phyloP scores from a whole-genome alignment of 2,888 invertebrate genomes.

The Lathronympha strigana region DNA sequence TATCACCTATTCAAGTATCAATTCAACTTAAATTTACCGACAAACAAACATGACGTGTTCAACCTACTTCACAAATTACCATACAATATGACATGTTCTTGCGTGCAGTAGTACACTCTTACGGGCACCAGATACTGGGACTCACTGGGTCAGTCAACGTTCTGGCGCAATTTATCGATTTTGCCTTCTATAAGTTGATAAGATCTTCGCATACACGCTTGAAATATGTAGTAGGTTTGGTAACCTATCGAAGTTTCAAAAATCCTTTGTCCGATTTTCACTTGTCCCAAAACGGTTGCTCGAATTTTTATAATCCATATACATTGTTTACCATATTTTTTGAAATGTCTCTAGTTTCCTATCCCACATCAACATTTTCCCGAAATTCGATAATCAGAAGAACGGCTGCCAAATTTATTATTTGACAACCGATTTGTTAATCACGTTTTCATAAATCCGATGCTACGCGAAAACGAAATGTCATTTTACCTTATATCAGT shows the following conservation, averaged over 20 bases:
- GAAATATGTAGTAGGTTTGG: background rate
- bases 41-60: constrained; percentile 17
- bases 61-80: constrained; percentile 32
- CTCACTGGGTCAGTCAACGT: constrained; percentile 17
- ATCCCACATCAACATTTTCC: too few relatives aligned
- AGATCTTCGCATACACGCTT: background rate
- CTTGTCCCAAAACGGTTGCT: too few relatives aligned
- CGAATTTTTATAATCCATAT: too few relatives aligned
- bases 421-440: too few relatives aligned
- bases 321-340: too few relatives aligned
- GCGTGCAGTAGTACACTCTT: constrained; percentile 12
- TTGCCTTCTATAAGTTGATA: constrained; percentile 5
- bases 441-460: too few relatives aligned
- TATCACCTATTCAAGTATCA: background rate
- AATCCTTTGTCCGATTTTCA: too few relatives aligned
- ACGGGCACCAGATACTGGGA: constrained; percentile 12
- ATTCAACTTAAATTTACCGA: constrained; percentile 8
- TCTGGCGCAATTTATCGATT: constrained; percentile 13
- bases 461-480: too few relatives aligned
- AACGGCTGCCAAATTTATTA: too few relatives aligned
- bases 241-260: background rate
- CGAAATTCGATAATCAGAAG: too few relatives aligned
- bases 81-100: constrained; percentile 29
- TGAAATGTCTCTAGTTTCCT: too few relatives aligned
- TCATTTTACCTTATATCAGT: too few relatives aligned